A percentile compares a stretch with the other conserved stretches of the same genome.
Evolutionary conservation across 1,140 invertebrate genomes (phyloP).

Genomic region (Yoshiicerus persimilis): DNA sequence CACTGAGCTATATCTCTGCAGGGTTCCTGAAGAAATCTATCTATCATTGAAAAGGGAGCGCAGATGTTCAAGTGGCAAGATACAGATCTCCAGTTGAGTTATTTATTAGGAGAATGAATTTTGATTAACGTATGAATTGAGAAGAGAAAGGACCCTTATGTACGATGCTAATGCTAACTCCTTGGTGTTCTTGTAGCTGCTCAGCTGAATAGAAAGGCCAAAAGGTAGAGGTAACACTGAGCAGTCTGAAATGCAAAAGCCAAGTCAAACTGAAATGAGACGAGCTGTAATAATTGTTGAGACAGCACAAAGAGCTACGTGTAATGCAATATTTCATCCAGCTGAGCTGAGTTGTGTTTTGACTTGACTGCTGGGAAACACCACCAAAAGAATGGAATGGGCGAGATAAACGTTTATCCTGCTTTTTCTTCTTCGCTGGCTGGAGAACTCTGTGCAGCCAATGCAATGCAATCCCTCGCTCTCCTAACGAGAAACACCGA

Average conservation of each 20-base stretch:
- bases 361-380: neutral
- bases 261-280: neutral
- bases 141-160: neutral
- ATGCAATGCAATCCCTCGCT: too few species aligned
- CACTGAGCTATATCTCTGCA: too few species aligned
- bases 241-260: neutral
- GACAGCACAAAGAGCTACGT: neutral
- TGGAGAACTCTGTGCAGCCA: too few species aligned
- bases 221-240: too few species aligned
- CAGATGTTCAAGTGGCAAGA: neutral
- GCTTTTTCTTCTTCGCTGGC: neutral
- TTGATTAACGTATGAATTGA: neutral
- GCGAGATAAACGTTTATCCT: neutral
- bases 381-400: neutral
- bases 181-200: neutral
- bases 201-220: neutral
- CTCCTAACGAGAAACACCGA: too few species aligned
- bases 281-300: neutral
- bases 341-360: neutral
- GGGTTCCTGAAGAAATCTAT: neutral
- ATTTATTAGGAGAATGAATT: conserved; percentile 5
- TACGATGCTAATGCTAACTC: neutral
- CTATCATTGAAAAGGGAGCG: neutral
- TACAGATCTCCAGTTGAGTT: neutral
- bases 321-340: neutral